Percentiles rank a stretch among this genome's conserved stretches.
phyloP scores from a whole-genome alignment of 2,797 vertebrate species.

The Lemur catta region DNA sequence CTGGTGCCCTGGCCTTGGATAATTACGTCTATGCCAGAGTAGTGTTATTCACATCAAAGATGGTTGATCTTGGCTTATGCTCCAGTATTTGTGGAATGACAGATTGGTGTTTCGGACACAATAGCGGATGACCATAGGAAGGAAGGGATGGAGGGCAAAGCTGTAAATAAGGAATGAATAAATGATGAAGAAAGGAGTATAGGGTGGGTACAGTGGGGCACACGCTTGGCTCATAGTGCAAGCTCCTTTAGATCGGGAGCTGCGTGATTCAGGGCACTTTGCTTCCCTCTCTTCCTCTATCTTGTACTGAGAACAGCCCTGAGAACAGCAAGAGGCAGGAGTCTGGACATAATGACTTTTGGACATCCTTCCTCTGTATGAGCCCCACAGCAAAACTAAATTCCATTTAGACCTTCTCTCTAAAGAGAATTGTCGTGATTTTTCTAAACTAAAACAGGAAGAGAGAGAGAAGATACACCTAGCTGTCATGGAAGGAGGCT shows the following conservation, averaged over 20 bases:
- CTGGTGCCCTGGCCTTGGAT: background rate
- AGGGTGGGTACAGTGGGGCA: no score
- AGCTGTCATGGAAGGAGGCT: background rate
- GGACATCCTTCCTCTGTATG: background rate
- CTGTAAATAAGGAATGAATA: background rate
- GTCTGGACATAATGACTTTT: background rate
- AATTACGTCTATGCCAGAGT: background rate
- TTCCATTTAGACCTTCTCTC: background rate
- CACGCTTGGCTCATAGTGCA: rapidly evolving
- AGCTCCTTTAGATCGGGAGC: background rate
- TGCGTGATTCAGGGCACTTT: background rate
- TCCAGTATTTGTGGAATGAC: background rate
- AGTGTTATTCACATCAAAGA: background rate
- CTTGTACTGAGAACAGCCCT: background rate
- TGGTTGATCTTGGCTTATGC: background rate
- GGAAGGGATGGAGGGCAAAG: background rate
- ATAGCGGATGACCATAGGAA: background rate
- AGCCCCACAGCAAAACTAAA: background rate
- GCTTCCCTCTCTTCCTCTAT: background rate
- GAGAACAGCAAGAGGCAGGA: background rate
- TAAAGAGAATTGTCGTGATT: background rate
- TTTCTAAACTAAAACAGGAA: background rate
- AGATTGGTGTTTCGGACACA: background rate
- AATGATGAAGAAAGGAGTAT: background rate
- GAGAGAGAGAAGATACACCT: background rate